These are phyloP conservation scores for Mus musculus DNA, from an alignment of 2,113 vertebrate species.

Conservation along the genomic window GRCm39 chr11:112578501-112579000, in stretches of 20 bases:
- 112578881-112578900: not conserved
- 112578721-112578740: not conserved
- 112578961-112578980: not conserved
- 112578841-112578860: not conserved
- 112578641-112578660: not conserved
- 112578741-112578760: no score
- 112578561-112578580: not conserved
- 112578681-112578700: not conserved
- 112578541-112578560: not conserved
- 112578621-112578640: not conserved
- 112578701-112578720: not conserved
- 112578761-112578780: not conserved
- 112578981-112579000: not conserved
- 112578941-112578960: not conserved
- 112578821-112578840: not conserved
- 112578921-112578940: not conserved
- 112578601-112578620: not conserved
- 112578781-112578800: not conserved
- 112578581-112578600: not conserved
- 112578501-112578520: not conserved
- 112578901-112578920: constrained; percentile 12
- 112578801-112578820: not conserved
- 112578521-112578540: not conserved
- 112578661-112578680: not conserved
- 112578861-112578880: not conserved